Evolutionary conservation across 2,113 vertebrate species (phyloP).

Genomic region (Seriola quinqueradiata): DNA sequence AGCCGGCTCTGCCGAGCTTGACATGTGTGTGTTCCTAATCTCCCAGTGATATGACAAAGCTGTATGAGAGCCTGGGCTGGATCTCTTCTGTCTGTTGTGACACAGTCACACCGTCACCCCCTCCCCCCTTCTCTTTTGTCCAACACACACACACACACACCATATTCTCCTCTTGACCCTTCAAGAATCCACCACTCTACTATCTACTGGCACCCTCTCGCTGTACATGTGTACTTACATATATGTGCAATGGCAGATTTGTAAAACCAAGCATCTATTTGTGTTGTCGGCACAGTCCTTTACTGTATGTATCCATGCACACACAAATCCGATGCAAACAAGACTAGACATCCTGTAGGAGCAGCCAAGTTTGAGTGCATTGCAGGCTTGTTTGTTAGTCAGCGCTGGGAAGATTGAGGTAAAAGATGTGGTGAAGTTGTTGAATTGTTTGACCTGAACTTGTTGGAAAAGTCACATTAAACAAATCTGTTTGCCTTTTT

Average conservation of each 20-base stretch:
- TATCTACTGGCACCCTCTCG: conserved; percentile 45
- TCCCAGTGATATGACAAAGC: conserved; percentile 83
- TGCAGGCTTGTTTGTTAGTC: conserved; percentile 74
- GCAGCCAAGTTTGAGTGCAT: conserved; percentile 20
- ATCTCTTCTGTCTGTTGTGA: conserved; percentile 73
- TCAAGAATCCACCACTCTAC: conserved; percentile 47
- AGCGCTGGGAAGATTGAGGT: conserved; percentile 83
- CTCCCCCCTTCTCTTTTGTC: conserved; percentile 51
- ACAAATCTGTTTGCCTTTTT: conserved; percentile 93
- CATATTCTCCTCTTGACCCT: conserved; percentile 67
- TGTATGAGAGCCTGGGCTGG: conserved; percentile 75
- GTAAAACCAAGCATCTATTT: conserved; percentile 42
- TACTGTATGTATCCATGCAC: background rate
- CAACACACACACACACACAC: conserved; percentile 32
- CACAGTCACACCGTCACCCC: conserved; percentile 48
- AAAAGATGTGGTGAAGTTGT: conserved; percentile 89
- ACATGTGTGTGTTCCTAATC: conserved; percentile 83
- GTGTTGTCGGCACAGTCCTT: conserved; percentile 11
- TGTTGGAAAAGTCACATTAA: conserved; percentile 93
- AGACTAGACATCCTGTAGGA: conserved; percentile 1
- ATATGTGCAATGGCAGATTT: conserved; percentile 31
- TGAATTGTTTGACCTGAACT: conserved; percentile 87
- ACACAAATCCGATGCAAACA: conserved; percentile 16
- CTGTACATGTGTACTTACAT: conserved; percentile 46
- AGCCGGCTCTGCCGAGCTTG: conserved; percentile 75